Evolutionary conservation across 2,797 vertebrate species (phyloP), one percentile per base, ranked within the genome.

Genomic region (Cynodonichthys magdalenae): DNA sequence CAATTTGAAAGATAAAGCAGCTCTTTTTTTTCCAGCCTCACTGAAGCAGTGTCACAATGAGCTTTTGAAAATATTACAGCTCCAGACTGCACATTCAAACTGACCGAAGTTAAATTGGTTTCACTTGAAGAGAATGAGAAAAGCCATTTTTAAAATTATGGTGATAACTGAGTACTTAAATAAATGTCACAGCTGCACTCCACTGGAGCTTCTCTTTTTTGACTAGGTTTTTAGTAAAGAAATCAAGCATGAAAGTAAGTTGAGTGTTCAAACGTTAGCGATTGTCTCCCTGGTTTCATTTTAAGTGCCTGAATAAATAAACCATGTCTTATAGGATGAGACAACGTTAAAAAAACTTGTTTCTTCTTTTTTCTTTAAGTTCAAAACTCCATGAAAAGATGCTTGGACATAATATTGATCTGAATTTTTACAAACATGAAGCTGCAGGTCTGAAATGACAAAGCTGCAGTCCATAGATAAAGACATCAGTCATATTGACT

Each of bases 161-260:
- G 61, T 15, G 78, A 85, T 84, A 88, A 83, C 45, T 60, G 69
- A 78, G 80, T 79, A 64, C 53, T 81, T 85, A 82, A 88, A 86
- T 81, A 91, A 87, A 89, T 88, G 87, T 89, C 83, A 88, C 85
- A 86, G 83, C 75, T 78, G 76, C 66, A 77, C 81, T 84, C 74
- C 58, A 53, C 52, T 66, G 66, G 53, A 69, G 77, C 75, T 19
- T 51, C 68, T 84, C 19, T 52, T 71, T 83, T 77, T 45, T 64
- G 50, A 47, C 53, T 54, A 54, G 24, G 24, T 24, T 63, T 78
- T 65, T 77, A 60, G 67, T 69, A 71, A 75, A 77, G 73, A 85
- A 80, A 50, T 80, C 80, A 80, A 78, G 85, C 79, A 65, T 88
- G 85, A 91, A 90, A 87, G 79, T 65, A 67, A 57, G 79, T 80